A percentile compares a stretch with the other conserved stretches of the same genome.
Evolutionary conservation across 2,797 vertebrate genomes (phyloP).

Genomic region (Odontamblyopus lacepedii): DNA sequence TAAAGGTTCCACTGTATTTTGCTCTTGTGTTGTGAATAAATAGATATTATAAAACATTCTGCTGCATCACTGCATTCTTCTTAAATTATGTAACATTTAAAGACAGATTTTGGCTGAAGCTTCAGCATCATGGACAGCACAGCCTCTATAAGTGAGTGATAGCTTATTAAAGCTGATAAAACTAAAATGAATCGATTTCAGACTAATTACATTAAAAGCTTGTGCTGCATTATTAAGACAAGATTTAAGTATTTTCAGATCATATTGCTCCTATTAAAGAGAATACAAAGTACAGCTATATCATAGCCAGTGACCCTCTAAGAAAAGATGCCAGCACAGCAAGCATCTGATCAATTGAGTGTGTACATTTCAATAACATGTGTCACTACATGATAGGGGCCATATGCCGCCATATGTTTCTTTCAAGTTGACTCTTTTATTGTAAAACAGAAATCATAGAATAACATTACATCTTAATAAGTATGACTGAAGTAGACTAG

Average conservation of each 20-base stretch:
- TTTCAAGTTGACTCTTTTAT: background rate
- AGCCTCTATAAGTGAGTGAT: background rate
- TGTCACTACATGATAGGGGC: background rate
- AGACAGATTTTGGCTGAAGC: background rate
- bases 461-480: constrained; percentile 3
- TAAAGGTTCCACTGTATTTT: background rate
- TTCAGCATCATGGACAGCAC: background rate
- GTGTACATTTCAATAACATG: constrained; percentile 1
- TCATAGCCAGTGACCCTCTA: constrained; percentile 14
- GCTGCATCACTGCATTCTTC: too few species aligned
- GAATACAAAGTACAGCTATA: background rate
- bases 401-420: background rate
- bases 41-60: background rate
- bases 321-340: background rate
- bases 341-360: background rate
- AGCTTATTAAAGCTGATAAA: background rate
- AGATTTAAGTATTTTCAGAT: background rate
- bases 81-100: background rate
- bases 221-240: background rate
- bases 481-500: background rate
- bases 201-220: background rate
- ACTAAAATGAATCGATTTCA: background rate
- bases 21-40: background rate
- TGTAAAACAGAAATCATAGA: background rate
- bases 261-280: background rate